Evolutionary conservation across 2,113 vertebrate genomes (phyloP).

Genomic region (Salminus brasiliensis): DNA sequence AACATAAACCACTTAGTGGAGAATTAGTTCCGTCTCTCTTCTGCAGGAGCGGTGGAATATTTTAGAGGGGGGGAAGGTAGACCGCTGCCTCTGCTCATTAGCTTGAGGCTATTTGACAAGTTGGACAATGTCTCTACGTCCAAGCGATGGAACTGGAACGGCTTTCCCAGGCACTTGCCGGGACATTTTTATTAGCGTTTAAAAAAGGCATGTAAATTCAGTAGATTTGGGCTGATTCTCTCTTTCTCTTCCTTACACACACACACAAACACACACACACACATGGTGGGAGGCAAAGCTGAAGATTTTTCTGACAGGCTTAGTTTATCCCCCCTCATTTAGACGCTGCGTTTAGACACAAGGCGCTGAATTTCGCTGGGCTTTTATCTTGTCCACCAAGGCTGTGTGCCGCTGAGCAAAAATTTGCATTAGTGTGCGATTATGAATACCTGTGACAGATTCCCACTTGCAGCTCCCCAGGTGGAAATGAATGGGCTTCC

Average conservation of each 20-base stretch:
- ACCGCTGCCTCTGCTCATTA: slow-evolving; percentile 72
- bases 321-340: slow-evolving; percentile 79
- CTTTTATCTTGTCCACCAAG: slow-evolving; percentile 80
- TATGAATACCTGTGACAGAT: slow-evolving; percentile 84
- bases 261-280: slow-evolving; percentile 41
- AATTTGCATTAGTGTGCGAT: slow-evolving; percentile 81
- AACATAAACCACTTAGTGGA: slow-evolving; percentile 73
- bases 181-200: slow-evolving; percentile 67
- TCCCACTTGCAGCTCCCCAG: slow-evolving; percentile 72
- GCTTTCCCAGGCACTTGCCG: slow-evolving; percentile 70
- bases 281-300: slow-evolving; percentile 65
- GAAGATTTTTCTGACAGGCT: slow-evolving; percentile 74
- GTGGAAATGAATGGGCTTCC: slow-evolving; percentile 78
- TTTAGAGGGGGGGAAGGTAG: slow-evolving; percentile 52
- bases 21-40: slow-evolving; percentile 71
- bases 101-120: slow-evolving; percentile 64
- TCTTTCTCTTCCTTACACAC: too few relatives aligned
- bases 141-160: slow-evolving; percentile 64
- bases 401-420: slow-evolving; percentile 67
- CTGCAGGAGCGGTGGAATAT: slow-evolving; percentile 59
- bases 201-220: slow-evolving; percentile 68
- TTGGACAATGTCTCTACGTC: slow-evolving; percentile 59
- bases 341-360: slow-evolving; percentile 72
- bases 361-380: slow-evolving; percentile 72
- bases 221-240: slow-evolving; percentile 63